Evolutionary conservation across 2,888 invertebrate genomes (phyloP).

Genomic region (Andrena fulva): DNA sequence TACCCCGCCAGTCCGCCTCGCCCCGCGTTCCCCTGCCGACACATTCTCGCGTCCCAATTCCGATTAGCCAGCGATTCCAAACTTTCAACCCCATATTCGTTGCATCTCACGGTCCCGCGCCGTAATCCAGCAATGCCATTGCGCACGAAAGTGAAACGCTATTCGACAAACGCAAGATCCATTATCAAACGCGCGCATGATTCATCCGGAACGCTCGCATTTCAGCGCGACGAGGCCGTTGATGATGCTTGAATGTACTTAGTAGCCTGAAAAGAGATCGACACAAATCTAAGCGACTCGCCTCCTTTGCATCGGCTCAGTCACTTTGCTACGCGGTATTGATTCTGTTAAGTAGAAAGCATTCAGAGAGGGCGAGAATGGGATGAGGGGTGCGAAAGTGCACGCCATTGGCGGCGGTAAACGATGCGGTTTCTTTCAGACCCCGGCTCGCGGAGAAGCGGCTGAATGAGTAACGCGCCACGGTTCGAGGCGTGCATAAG

Average conservation of each 20-base stretch:
- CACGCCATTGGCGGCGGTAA: conserved; percentile 77
- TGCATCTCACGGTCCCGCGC: background rate
- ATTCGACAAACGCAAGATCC: background rate
- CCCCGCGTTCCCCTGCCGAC: too few relatives aligned
- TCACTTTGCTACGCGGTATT: conserved; percentile 76
- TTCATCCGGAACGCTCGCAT: conserved; percentile 14
- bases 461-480: conserved; percentile 81
- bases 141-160: conserved; percentile 2
- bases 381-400: conserved; percentile 66
- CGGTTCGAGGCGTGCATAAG: conserved; percentile 76
- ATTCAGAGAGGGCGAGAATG: conserved; percentile 65
- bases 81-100: background rate
- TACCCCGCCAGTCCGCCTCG: too few relatives aligned
- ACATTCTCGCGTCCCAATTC: too few relatives aligned
- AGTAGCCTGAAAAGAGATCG: conserved; percentile 57
- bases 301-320: conserved; percentile 54
- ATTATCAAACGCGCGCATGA: background rate
- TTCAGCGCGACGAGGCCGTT: conserved; percentile 20
- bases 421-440: conserved; percentile 84
- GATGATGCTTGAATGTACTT: conserved; percentile 53
- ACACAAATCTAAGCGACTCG: conserved; percentile 52
- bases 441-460: conserved; percentile 73
- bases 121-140: background rate
- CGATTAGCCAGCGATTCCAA: background rate
- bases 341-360: conserved; percentile 77